Evolutionary conservation across 2,888 invertebrate species (phyloP), one percentile per base, ranked within the genome.

Genomic region (Parnassius glacialis): DNA sequence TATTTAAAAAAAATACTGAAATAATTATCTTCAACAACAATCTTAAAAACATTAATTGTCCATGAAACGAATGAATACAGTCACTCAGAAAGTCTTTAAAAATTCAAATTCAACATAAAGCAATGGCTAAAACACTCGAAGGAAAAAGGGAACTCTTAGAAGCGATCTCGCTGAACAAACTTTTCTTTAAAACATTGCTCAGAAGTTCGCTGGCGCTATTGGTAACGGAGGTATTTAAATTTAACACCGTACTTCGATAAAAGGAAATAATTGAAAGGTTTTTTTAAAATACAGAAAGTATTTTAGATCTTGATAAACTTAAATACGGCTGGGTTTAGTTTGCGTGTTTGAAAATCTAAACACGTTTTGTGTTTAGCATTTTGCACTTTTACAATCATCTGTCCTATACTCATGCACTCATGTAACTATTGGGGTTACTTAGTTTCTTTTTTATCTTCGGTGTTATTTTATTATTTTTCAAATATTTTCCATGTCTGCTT

Each of bases 41-140:
- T 20, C 20, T 20, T 2, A 20, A 20, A 1, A 20, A 20, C 20
- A 20, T 20, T 20, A 58, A 54, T 51, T 20, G 58, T 55, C 54
- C 20, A 41, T 54, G 11, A 61, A 65, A 62, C 61, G 61, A 65
- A 59, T 57, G 60, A 60, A 59, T 53, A 64, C 64, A 60, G 59
- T 59, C 41, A 65, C 62, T 63, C 63, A 57, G 54, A 48, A 59
- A 62, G 64, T 67, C 52, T 64, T 62, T 64, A 61, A 61, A 65
- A 67, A 66, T 67, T 65, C 59, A 64, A 66, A 68, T 61, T 62
- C 57, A 66, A 67, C 47, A 52, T 52, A 62, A 59, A 62, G 55
- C 54, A 47, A 56, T 61, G 52, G 55, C 56, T 56, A 47, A 52
- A 65, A 61, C 45, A 60, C 52, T 56, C 53, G 57, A 57, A 64